Base-by-base conservation (phyloP, 1,140 invertebrate species). In the Pseudomyrmex concolor region DNA sequence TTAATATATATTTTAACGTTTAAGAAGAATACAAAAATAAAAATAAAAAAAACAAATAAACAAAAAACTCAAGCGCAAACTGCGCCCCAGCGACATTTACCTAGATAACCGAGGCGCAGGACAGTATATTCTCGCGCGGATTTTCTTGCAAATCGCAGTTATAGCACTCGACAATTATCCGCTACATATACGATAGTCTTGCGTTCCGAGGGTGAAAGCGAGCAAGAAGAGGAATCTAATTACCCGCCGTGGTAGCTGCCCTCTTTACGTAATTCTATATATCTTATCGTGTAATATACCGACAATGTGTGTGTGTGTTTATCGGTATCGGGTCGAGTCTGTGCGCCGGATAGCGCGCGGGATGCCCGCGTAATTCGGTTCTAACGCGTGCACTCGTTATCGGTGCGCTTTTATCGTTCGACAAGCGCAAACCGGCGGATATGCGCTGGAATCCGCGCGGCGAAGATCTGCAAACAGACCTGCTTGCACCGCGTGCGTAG, bases 221-320 rank as follows among this genome's bases (percentile, higher is more conserved):
- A 68, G 45, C 57, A 17, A 34, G 48, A 77, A 77, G 48, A 50
- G 15, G 51, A 71, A 34, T 62, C 70, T 83, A 83, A 85, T 83
- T 85, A 74, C 8, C 45, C 13, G 48, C 19, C 5, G 5, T 51
- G 48, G 51, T 78, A 67, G 62, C 34, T 34, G 34, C 34, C 54
- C 50, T 51, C 48, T n/a, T 67, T 57, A 43, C 19, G 9, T 1
- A 15, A 13, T 10, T 43, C 54, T 15, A 34, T 34, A 7, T 74
- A 85, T 85, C 84, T 85, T 83, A 85, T 85, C 84, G 17, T 15
- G 34, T 62, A 85, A 85, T 85, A 83, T 71, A 81, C 68, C 68
- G 54, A 74, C 78, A 74, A 83, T 85, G n/a, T n/a, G n/a, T n/a
- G n/a, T n/a, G n/a, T n/a, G n/a, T n/a, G 78, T 74, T 83, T 68